Base-by-base conservation (phyloP, 2,113 vertebrate genomes). In the Chionomys nivalis region DNA sequence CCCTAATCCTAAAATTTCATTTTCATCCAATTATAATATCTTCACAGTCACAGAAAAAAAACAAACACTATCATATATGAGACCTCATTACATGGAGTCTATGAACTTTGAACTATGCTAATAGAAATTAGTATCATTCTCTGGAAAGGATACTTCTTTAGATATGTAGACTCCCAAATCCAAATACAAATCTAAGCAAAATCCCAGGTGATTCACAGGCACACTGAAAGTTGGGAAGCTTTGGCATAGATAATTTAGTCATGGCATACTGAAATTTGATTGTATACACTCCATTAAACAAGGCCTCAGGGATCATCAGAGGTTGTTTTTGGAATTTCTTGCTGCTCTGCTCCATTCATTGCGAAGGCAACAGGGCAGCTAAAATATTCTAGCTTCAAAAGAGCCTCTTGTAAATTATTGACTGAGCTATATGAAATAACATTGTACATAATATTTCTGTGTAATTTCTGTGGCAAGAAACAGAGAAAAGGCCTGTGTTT, bases 241-340 rank as follows among this genome's bases (percentile, higher is more conserved):
- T 81, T 92, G 55, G 31, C 31, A 92, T 92, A 85, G 79, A 90
- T 95, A 92, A 97, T 92, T 81, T 94, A n/a, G 65, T 39, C n/a
- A 83, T 65, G 77, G 86, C 47, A 89, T 97, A 52, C 79, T 97
- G 96, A 97, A 94, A 92, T 96, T 90, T 97, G 95, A 94, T 96
- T 96, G 61, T 94, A 87, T 58, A 94, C 39, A 94, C 92, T 92
- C 90, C 94, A 97, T 97, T 97, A 94, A 97, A 95, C 94, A 94
- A 92, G 58, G 94, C 94, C 61, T 78, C 72, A 9, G 77, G 76
- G 86, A 49, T 94, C 87, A 61, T 33, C 83, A 90, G 85, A 94
- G 81, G 61, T 82, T 94, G 88, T 82, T 95, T 93, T 92, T 83
- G 36, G 14, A 70, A 73, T 94, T 95, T 78, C 91, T 87, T 26